Conservation (phyloP, 2,797 vertebrate species). For the Phoxinus dragarum region DNA sequence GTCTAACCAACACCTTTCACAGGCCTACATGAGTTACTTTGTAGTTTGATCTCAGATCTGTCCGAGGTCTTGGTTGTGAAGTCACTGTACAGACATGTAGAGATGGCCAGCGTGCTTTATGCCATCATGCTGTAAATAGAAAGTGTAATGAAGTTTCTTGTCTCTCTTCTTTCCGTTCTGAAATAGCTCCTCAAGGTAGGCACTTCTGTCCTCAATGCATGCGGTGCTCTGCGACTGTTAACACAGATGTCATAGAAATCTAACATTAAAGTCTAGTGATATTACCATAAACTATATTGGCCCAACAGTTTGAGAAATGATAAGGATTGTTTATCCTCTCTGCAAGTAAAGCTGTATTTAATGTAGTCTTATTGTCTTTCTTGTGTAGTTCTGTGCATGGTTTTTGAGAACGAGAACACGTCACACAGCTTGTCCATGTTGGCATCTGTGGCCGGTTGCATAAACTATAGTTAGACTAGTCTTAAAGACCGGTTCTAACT, state of each 20-base stretch:
- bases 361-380: background rate
- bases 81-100: background rate
- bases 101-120: no score
- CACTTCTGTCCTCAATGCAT: background rate
- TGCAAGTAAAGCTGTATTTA: background rate
- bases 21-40: background rate
- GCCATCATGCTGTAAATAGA: background rate
- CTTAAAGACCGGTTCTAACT: background rate
- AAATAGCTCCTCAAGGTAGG: constrained; percentile 12
- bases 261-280: background rate
- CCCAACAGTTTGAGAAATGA: background rate
- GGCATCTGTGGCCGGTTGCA: background rate
- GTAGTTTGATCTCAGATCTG: background rate
- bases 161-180: background rate
- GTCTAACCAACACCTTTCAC: background rate
- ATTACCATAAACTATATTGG: background rate
- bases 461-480: background rate
- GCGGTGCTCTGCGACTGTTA: background rate
- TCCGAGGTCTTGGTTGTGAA: background rate
- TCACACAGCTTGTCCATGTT: background rate
- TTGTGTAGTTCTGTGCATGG: background rate
- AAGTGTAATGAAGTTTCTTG: background rate
- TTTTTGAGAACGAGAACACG: background rate
- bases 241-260: background rate
- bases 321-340: background rate